A percentile compares a stretch with the other conserved stretches of the same genome.
Evolutionary conservation across 2,888 invertebrate genomes (phyloP).

Genomic region (Cheilosia impressa): DNA sequence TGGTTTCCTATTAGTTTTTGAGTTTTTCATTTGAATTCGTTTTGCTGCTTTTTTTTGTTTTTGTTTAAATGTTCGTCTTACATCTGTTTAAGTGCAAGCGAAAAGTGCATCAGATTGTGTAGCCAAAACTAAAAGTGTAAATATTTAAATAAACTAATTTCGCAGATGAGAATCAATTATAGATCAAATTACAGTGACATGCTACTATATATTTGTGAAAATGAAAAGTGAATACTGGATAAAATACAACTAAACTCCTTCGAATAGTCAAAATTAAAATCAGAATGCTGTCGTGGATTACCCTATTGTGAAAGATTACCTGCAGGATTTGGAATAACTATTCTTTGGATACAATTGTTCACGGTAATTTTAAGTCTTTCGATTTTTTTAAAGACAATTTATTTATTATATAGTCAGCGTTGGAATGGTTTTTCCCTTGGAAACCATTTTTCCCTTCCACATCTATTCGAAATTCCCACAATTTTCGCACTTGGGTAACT

Average conservation of each 20-base stretch:
- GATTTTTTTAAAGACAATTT: not conserved
- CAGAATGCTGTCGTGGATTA: slow-evolving; percentile 45
- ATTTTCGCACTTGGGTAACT: no score
- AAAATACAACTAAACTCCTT: not conserved
- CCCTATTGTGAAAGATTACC: not conserved
- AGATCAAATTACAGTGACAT: not conserved
- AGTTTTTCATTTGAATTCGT: slow-evolving; percentile 1
- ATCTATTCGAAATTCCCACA: no score
- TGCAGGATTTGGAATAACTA: slow-evolving; percentile 33
- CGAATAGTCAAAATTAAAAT: not conserved
- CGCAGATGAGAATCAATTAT: not conserved
- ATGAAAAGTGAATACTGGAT: slow-evolving; percentile 46
- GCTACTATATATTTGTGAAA: slow-evolving; percentile 35
- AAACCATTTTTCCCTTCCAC: no score
- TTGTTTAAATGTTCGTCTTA: slow-evolving; percentile 31
- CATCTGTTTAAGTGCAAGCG: not conserved
- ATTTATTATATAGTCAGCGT: no score
- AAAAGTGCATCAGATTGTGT: not conserved
- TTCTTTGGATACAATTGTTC: slow-evolving; percentile 40
- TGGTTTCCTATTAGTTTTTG: slow-evolving; percentile 54
- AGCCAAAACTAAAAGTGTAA: slow-evolving; percentile 14
- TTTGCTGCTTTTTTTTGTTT: slow-evolving; percentile 44
- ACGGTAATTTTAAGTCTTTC: slow-evolving; percentile 20
- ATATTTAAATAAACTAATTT: not conserved
- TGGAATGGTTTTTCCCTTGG: no score